phyloP scores from a whole-genome alignment of 2,888 invertebrate species.

The Dynastes grantii region DNA sequence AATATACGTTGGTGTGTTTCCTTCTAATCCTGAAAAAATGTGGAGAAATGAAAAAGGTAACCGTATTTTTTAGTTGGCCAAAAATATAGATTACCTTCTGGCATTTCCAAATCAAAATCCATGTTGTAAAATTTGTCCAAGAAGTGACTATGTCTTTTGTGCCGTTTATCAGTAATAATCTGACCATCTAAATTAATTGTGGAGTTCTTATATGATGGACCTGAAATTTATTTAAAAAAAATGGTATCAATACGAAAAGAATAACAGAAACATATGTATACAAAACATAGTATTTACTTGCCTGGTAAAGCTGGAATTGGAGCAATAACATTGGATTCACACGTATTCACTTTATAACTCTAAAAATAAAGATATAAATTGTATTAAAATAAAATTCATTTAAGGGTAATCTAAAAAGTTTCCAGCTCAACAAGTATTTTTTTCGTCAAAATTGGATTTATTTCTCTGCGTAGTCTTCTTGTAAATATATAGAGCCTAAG shows the following conservation, averaged over 20 bases:
- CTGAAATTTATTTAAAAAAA: conserved; percentile 1
- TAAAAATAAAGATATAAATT: conserved; percentile 47
- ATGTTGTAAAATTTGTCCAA: conserved; percentile 60
- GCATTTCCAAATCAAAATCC: conserved; percentile 59
- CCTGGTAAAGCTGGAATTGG: conserved; percentile 55
- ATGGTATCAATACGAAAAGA: too few relatives aligned
- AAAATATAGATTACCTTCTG: conserved; percentile 55
- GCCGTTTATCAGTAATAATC: not conserved
- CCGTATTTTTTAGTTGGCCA: not conserved
- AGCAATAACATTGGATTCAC: conserved; percentile 54
- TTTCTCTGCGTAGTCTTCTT: too few relatives aligned
- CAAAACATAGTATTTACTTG: conserved; percentile 1
- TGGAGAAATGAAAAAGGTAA: not conserved
- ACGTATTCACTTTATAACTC: conserved; percentile 56
- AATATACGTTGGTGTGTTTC: conserved; percentile 55
- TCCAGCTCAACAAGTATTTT: too few relatives aligned
- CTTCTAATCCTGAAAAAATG: conserved; percentile 55
- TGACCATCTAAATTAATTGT: conserved; percentile 18
- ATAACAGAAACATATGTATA: conserved; percentile 21
- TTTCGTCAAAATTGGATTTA: too few relatives aligned
- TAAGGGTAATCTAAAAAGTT: not conserved
- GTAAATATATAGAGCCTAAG: too few relatives aligned
- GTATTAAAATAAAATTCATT: too few relatives aligned
- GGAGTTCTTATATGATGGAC: conserved; percentile 66
- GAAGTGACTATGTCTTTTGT: conserved; percentile 33